phyloP scores from a whole-genome alignment of 2,113 vertebrate genomes.

The Rhabdomys dilectus region DNA sequence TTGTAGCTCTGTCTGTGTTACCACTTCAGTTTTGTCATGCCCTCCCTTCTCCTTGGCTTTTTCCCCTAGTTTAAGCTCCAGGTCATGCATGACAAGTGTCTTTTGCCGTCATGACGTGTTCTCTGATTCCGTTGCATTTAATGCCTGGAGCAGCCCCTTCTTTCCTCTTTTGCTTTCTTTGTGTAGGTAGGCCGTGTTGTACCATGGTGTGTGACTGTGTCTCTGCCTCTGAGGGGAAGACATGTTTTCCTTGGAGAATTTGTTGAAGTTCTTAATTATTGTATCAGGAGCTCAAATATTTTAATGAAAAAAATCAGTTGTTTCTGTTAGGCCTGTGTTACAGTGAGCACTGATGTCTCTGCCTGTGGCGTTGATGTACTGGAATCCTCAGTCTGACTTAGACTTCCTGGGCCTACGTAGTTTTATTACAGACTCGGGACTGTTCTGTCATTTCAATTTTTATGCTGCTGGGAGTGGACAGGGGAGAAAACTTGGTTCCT shows the following conservation, averaged over 20 bases:
- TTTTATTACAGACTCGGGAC: neutral
- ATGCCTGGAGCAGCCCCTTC: neutral
- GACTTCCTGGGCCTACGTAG: neutral
- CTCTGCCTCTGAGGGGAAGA: neutral
- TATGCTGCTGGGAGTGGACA: neutral
- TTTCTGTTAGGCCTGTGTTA: neutral
- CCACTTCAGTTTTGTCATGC: neutral
- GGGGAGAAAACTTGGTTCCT: neutral
- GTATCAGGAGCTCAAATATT: neutral
- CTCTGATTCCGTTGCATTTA: neutral
- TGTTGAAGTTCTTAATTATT: constrained; percentile 31
- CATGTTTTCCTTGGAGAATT: neutral
- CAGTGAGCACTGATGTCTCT: neutral
- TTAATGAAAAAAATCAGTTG: neutral
- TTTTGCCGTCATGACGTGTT: constrained; percentile 30
- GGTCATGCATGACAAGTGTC: neutral
- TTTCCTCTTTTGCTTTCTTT: neutral
- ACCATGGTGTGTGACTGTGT: neutral
- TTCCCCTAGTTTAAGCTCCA: neutral
- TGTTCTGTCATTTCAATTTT: constrained; percentile 1
- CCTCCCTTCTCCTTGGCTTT: neutral
- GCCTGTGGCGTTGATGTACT: neutral
- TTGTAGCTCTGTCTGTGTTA: neutral
- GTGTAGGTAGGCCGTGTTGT: neutral
- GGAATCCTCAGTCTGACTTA: constrained; percentile 6